Base-by-base conservation (phyloP, 2,888 invertebrate species). In the Pandemis heparana region DNA sequence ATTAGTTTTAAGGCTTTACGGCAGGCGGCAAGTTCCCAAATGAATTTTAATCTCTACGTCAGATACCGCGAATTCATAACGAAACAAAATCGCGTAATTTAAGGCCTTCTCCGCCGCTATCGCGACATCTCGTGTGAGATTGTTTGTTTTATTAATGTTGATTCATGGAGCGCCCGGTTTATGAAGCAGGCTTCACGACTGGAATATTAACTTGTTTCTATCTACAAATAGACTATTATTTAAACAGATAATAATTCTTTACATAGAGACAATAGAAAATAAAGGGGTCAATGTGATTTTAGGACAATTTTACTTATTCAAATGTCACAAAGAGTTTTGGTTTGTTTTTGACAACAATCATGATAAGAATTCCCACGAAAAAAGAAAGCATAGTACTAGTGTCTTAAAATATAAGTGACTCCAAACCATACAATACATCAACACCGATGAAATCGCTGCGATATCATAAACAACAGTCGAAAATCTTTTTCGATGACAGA, bases 401-500 rank as follows among this genome's bases (percentile, higher is more conserved):
- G 1, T 16, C 9, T 14, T 14, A 8, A 38, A 5, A 38, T n/a
- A 60, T 60, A n/a, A 7, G 43, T 71, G 32, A 82, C 23, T 82
- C 81, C 77, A 85, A 85, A 12, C 1, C 12, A 12, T 83, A 85
- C 83, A 84, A 32, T 83, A 75, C 71, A 76, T 76, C 83, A 81
- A 83, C 80, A 80, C 83, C 81, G 89, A 90, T 90, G 83, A 80
- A 81, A 84, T 81, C 81, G 81, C 79, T 78, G 81, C 82, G 87
- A 91, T 90, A 91, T 89, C 87, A 87, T 90, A 91, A 91, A 90
- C 84, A 85, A 87, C 81, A 80, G 81, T 81, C 90, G 82, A 92
- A 92, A 90, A 86, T 86, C 87, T 86, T 80, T 86, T 88, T 83
- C 86, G 89, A 86, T 85, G 90, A 92, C 91, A 90, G 91, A 90